phyloP scores from a whole-genome alignment of 30 jellyfish, hydroid and myxozoan genomes.

The Hydractinia echinata region DNA sequence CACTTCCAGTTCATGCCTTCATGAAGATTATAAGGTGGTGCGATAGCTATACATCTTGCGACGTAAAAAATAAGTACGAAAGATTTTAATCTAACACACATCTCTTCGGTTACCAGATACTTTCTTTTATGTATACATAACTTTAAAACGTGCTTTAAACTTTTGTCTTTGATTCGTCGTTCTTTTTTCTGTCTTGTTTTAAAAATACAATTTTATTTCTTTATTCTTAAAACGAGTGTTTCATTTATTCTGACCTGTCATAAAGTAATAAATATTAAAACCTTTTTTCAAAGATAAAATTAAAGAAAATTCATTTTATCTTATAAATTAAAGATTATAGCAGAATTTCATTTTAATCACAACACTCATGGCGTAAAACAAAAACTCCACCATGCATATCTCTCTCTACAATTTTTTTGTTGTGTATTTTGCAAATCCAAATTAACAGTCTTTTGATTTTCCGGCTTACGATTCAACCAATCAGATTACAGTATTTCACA shows the following conservation, averaged over 20 bases:
- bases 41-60: not conserved
- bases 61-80: too few relatives aligned
- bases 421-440: constrained; percentile 4
- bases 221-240: too few relatives aligned
- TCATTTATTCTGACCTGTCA: not conserved
- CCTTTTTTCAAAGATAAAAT: not conserved
- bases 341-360: not conserved
- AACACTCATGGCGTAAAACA: too few relatives aligned
- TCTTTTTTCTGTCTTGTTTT: too few relatives aligned
- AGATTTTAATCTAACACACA: too few relatives aligned
- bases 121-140: too few relatives aligned
- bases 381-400: too few relatives aligned
- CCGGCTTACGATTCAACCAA: constrained; percentile 29
- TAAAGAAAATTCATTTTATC: not conserved
- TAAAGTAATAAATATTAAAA: constrained; percentile 1
- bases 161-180: too few relatives aligned
- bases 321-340: constrained; percentile 8
- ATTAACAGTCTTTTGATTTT: constrained; percentile 21
- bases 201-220: too few relatives aligned
- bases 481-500: not conserved
- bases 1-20: constrained; percentile 66
- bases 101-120: too few relatives aligned
- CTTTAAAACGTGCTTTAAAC: too few relatives aligned
- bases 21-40: constrained; percentile 6
- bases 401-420: not conserved